Conservation (phyloP, 23 tunicate species). For the Clavelina lepadiformis region DNA sequence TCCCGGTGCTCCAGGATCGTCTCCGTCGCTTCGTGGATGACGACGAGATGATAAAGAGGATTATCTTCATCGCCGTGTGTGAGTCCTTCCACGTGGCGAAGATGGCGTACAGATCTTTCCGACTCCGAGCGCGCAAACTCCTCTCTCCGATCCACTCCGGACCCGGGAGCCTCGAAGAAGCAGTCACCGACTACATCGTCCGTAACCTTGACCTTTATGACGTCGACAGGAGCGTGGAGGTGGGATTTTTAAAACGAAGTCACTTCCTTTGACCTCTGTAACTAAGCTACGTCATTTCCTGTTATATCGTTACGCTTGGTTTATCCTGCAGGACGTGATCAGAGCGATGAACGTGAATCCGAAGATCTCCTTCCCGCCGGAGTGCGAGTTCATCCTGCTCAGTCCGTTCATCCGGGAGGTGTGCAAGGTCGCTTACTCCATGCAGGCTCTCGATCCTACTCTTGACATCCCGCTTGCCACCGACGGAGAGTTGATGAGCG, state of each 20-base stretch:
- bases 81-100: slow-evolving; percentile 94
- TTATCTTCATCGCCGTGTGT: slow-evolving; percentile 83
- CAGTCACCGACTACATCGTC: slow-evolving; percentile 96
- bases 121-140: slow-evolving; percentile 75
- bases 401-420: slow-evolving; percentile 91
- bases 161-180: slow-evolving; percentile 78
- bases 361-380: slow-evolving; percentile 94
- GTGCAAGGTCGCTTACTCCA: slow-evolving; percentile 80
- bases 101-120: slow-evolving; percentile 90
- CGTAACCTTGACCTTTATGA: slow-evolving; percentile 94
- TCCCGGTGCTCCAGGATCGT: slow-evolving; percentile 66
- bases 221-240: slow-evolving; percentile 94
- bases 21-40: slow-evolving; percentile 88
- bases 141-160: slow-evolving; percentile 88
- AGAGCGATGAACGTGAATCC: slow-evolving; percentile 97
- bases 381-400: slow-evolving; percentile 84
- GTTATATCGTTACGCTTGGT: neutral
- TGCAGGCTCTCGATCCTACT: slow-evolving; percentile 97
- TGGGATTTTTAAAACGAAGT: too few relatives aligned
- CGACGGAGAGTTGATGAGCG: slow-evolving; percentile 80
- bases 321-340: slow-evolving; percentile 72
- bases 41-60: slow-evolving; percentile 95
- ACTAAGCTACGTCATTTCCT: neutral
- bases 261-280: too few relatives aligned
- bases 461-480: slow-evolving; percentile 91